phyloP scores from a whole-genome alignment of 2,888 invertebrate species.

The Brenthis hecate region DNA sequence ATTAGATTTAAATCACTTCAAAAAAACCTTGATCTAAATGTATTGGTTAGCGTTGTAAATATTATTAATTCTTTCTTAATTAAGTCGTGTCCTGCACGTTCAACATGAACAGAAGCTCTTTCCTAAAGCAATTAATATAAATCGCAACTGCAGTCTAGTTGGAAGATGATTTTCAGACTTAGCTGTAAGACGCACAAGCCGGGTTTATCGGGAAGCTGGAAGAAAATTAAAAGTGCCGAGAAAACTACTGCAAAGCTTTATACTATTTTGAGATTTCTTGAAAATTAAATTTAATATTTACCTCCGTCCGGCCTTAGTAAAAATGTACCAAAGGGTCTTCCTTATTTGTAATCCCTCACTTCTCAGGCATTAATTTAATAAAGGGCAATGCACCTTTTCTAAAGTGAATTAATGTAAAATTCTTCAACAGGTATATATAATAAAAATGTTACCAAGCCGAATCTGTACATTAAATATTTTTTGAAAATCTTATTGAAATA shows the following conservation, averaged over 20 bases:
- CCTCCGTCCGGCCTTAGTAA: constrained; percentile 4
- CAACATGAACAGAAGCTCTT: constrained; percentile 11
- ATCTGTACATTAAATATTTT: too few species aligned
- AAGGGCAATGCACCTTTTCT: too few species aligned
- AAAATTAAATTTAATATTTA: constrained; percentile 34
- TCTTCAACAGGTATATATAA: too few species aligned
- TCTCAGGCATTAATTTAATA: too few species aligned
- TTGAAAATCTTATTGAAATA: too few species aligned
- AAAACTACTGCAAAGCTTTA: constrained; percentile 31
- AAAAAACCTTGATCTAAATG: too few species aligned
- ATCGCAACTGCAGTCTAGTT: constrained; percentile 37
- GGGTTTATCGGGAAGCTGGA: constrained; percentile 40
- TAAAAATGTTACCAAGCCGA: too few species aligned
- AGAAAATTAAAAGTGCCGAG: constrained; percentile 44
- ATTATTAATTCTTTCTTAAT: not conserved
- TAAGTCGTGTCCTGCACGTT: not conserved
- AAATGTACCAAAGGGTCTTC: not conserved
- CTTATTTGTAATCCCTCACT: not conserved
- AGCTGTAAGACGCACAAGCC: constrained; percentile 40
- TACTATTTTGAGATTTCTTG: constrained; percentile 34
- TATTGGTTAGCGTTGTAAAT: not conserved
- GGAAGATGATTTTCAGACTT: constrained; percentile 42
- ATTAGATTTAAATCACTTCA: too few species aligned
- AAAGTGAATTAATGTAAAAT: too few species aligned
- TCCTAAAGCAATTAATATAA: constrained; percentile 40